phyloP scores from a whole-genome alignment of 2,113 vertebrate species.

The Galeopterus variegatus region DNA sequence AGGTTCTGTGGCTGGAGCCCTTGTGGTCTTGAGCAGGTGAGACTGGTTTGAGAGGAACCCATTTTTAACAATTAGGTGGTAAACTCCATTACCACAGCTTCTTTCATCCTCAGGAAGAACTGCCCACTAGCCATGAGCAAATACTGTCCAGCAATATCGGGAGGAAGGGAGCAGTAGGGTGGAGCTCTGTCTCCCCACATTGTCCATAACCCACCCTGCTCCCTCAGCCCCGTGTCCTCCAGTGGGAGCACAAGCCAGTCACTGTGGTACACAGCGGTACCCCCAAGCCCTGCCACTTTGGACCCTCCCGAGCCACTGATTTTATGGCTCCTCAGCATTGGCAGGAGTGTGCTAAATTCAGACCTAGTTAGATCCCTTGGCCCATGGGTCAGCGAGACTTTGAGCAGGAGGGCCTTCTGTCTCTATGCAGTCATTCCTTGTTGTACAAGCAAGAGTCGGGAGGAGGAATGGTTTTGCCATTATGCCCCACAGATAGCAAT shows the following conservation, averaged over 20 bases:
- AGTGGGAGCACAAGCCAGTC: not conserved
- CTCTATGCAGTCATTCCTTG: not conserved
- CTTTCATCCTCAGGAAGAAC: not conserved
- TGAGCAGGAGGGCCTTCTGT: conserved; percentile 60
- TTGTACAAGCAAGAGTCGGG: not conserved
- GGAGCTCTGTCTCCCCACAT: rapidly evolving
- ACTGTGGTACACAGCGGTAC: rapidly evolving
- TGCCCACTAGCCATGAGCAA: rapidly evolving
- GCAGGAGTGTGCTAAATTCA: not conserved
- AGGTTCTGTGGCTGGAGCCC: not conserved
- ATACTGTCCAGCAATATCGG: not conserved
- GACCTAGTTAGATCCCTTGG: not conserved
- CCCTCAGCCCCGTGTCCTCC: not conserved
- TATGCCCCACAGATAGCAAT: not conserved
- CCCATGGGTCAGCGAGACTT: not conserved
- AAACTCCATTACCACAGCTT: not conserved
- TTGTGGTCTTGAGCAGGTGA: not conserved
- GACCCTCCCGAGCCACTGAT: not conserved
- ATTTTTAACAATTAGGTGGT: not conserved
- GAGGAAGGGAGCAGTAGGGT: not conserved
- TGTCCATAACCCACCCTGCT: not conserved
- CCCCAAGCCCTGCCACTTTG: not conserved
- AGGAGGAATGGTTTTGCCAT: conserved; percentile 7
- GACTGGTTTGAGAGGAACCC: not conserved
- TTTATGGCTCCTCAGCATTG: not conserved